Evolutionary conservation across 2,113 vertebrate genomes (phyloP).

Genomic region (Catagonus wagneri): DNA sequence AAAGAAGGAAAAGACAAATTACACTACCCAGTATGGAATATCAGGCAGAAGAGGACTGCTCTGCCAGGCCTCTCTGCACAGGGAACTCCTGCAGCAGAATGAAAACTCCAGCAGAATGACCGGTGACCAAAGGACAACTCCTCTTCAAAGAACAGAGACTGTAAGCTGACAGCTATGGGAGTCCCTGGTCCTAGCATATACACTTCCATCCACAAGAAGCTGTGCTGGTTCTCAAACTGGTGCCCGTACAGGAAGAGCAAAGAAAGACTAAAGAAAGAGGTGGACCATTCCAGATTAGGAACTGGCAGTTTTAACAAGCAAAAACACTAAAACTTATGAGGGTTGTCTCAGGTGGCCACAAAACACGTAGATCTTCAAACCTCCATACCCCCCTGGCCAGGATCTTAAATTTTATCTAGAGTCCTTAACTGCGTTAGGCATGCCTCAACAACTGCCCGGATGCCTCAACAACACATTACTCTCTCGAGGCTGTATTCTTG

Average conservation of each 20-base stretch:
- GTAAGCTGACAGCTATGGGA: not conserved
- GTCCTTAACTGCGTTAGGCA: not conserved
- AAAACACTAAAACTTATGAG: not conserved
- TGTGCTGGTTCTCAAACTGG: not conserved
- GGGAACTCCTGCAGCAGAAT: not conserved
- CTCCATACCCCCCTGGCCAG: not conserved
- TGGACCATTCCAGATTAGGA: not conserved
- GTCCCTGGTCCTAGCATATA: not conserved
- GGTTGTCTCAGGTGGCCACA: not conserved
- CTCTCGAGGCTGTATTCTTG: not conserved
- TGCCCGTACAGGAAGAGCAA: not conserved
- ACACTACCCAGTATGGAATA: not conserved
- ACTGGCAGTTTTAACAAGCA: not conserved
- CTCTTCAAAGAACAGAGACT: not conserved
- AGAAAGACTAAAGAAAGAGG: not conserved
- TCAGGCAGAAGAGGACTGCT: not conserved
- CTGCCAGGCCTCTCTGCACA: not conserved
- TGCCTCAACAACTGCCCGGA: not conserved
- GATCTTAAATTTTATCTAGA: not conserved
- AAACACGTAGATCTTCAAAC: not conserved
- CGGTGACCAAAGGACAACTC: not conserved
- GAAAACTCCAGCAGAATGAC: not conserved
- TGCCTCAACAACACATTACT: not conserved
- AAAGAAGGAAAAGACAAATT: slow-evolving; percentile 24
- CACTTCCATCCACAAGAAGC: not conserved